A percentile compares a stretch with the other conserved stretches of the same genome.
Evolutionary conservation across 2,113 vertebrate species (phyloP).

Genomic region (Embiotoca jacksoni): DNA sequence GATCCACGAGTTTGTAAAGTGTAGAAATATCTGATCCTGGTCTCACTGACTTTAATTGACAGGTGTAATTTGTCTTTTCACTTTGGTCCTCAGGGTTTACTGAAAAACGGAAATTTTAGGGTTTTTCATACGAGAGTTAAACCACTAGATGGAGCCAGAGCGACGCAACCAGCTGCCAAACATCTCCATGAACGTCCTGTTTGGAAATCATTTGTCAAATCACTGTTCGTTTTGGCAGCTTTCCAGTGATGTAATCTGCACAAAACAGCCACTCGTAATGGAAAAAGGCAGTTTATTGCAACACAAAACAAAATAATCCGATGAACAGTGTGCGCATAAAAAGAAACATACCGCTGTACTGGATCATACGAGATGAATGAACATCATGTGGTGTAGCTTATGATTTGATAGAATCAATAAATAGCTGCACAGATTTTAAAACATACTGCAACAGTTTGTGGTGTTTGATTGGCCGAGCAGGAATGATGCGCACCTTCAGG

Average conservation of each 20-base stretch:
- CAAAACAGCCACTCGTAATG: conserved; percentile 50
- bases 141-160: conserved; percentile 71
- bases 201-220: no score
- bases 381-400: background rate
- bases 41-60: no score
- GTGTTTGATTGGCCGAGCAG: conserved; percentile 44
- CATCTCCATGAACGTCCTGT: no score
- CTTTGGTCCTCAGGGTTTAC: no score
- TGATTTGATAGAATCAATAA: conserved; percentile 39
- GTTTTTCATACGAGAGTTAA: background rate
- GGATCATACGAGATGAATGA: conserved; percentile 29
- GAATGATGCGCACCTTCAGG: conserved; percentile 34
- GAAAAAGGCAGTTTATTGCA: conserved; percentile 81
- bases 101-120: background rate
- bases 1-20: no score
- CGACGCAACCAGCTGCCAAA: no score
- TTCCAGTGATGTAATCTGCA: no score
- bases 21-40: no score
- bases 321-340: background rate
- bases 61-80: no score
- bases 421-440: conserved; percentile 39
- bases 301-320: conserved; percentile 58
- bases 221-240: no score
- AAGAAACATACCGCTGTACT: conserved; percentile 30
- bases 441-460: conserved; percentile 16